Evolutionary conservation across 2,888 invertebrate species (phyloP).

Genomic region (Lottia gigantea): DNA sequence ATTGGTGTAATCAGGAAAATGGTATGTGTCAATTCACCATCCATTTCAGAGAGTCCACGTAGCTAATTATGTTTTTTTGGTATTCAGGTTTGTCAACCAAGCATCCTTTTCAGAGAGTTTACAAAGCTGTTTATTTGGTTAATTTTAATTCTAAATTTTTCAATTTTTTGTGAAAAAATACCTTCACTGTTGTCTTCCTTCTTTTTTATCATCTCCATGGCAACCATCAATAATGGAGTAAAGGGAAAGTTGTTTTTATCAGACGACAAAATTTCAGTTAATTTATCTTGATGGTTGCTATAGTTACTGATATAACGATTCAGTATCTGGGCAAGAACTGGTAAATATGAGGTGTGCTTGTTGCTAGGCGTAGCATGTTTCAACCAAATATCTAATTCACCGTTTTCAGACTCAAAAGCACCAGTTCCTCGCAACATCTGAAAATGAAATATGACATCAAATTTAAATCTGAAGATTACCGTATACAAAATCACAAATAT

Average conservation of each 20-base stretch:
- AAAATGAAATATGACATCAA: too few species aligned
- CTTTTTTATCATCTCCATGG: conserved; percentile 31
- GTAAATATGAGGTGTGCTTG: conserved; percentile 25
- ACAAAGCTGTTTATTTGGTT: too few species aligned
- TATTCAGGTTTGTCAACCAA: too few species aligned
- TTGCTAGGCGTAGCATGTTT: conserved; percentile 21
- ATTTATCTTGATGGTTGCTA: conserved; percentile 46
- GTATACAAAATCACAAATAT: too few species aligned
- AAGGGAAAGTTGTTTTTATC: conserved; percentile 41
- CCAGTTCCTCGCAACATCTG: conserved; percentile 48
- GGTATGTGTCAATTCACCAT: too few species aligned
- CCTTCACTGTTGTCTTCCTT: conserved; percentile 3
- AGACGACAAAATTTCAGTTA: conserved; percentile 24
- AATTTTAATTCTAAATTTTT: too few species aligned
- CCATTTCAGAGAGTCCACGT: too few species aligned
- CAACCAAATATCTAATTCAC: conserved; percentile 47
- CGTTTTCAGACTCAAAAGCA: conserved; percentile 41
- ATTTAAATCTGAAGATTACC: too few species aligned
- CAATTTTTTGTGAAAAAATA: too few species aligned
- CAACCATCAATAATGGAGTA: conserved; percentile 44
- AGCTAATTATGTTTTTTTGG: too few species aligned
- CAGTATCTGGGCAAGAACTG: conserved; percentile 39
- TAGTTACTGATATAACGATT: conserved; percentile 49
- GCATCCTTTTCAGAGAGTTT: too few species aligned
- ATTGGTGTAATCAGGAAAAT: too few species aligned